A percentile compares a stretch with the other conserved stretches of the same genome.
phyloP scores from a whole-genome alignment of 2,888 invertebrate genomes.

The Eupithecia dodoneata region DNA sequence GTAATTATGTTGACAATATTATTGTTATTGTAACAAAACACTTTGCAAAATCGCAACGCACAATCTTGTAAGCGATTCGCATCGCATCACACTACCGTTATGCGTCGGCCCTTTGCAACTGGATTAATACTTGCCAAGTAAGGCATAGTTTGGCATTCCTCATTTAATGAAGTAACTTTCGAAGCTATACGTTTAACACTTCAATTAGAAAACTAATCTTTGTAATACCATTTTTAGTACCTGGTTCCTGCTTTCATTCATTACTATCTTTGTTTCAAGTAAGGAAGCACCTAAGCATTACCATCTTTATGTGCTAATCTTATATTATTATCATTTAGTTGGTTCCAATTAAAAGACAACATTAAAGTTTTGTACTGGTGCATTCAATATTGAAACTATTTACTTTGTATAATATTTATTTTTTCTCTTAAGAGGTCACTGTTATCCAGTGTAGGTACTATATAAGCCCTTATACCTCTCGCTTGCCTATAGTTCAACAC shows the following conservation, averaged over 20 bases:
- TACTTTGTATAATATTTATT: background rate
- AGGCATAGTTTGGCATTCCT: slow-evolving; percentile 42
- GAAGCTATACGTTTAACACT: slow-evolving; percentile 33
- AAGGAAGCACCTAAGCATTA: background rate
- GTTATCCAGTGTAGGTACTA: background rate
- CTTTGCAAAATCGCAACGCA: background rate
- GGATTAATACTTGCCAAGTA: slow-evolving; percentile 36
- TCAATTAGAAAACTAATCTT: slow-evolving; percentile 34
- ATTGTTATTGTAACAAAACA: background rate
- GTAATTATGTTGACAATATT: background rate
- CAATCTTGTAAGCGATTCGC: slow-evolving; percentile 11
- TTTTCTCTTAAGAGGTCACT: background rate
- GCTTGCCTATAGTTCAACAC: background rate
- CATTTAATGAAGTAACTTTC: slow-evolving; percentile 39
- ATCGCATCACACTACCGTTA: slow-evolving; percentile 13
- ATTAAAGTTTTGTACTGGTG: background rate
- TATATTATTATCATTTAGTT: background rate
- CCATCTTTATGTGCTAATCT: background rate
- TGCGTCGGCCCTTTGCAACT: slow-evolving; percentile 6
- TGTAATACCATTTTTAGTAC: slow-evolving; percentile 25
- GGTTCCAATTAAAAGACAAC: background rate
- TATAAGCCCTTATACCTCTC: background rate
- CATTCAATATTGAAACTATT: background rate
- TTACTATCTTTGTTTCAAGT: slow-evolving; percentile 7
- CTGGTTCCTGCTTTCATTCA: slow-evolving; percentile 20